Evolutionary conservation across 2,113 vertebrate genomes (phyloP).

Genomic region (Thunnus maccoyii): DNA sequence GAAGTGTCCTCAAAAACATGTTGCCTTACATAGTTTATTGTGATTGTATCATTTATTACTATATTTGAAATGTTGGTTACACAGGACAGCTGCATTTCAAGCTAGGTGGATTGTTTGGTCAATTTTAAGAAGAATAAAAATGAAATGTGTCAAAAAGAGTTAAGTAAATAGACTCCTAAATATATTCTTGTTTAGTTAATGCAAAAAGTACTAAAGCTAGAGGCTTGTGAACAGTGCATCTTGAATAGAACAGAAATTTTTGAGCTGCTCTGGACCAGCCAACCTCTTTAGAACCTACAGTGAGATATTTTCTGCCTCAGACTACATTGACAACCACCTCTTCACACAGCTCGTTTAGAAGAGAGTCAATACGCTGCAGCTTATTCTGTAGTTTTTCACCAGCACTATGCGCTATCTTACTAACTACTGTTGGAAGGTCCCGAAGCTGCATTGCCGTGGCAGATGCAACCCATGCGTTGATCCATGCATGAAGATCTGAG

Average conservation of each 20-base stretch:
- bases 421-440: background rate
- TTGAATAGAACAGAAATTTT: background rate
- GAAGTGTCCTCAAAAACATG: background rate
- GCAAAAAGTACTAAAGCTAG: background rate
- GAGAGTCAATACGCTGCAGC: conserved; percentile 15
- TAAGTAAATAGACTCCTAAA: no score
- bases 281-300: background rate
- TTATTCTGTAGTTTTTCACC: conserved; percentile 20
- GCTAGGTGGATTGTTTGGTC: no score
- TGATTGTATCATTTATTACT: background rate
- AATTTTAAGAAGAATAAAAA: no score
- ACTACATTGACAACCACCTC: background rate
- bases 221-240: background rate
- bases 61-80: background rate
- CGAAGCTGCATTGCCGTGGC: background rate
- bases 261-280: background rate
- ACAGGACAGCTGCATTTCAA: background rate
- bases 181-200: conserved; percentile 8
- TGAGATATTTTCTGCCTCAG: background rate
- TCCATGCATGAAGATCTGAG: fast-evolving
- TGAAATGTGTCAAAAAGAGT: no score
- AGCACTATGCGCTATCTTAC: fast-evolving
- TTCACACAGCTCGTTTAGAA: background rate
- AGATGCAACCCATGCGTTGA: background rate
- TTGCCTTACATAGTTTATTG: background rate